Percentiles rank a stretch among this genome's conserved stretches.
Evolutionary conservation across 2,797 vertebrate genomes (phyloP).

Genomic region (Coluber constrictor): DNA sequence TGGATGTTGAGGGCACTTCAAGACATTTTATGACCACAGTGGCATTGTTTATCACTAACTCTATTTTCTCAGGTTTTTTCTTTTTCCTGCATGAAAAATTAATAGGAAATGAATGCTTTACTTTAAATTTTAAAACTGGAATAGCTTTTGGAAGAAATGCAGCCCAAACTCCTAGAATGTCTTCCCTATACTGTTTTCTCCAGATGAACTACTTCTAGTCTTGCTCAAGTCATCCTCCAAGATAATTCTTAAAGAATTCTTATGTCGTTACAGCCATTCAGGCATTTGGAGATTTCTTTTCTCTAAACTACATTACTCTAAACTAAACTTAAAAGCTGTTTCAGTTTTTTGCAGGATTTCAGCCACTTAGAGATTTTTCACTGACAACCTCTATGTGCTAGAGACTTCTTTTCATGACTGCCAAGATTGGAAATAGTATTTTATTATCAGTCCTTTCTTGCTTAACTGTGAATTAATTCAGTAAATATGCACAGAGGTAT

Average conservation of each 20-base stretch:
- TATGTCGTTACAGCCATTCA: neutral
- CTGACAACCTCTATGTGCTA: neutral
- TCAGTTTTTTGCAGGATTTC: neutral
- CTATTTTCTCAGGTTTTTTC: neutral
- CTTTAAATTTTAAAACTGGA: neutral
- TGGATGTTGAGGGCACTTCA: neutral
- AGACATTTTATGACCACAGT: neutral
- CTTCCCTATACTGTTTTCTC: neutral
- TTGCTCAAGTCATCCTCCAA: neutral
- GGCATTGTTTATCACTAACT: neutral
- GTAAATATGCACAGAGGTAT: neutral
- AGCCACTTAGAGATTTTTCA: neutral
- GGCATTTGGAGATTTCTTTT: too few species aligned
- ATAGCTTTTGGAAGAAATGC: neutral
- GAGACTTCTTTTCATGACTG: neutral
- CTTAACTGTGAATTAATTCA: neutral
- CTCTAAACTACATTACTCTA: neutral
- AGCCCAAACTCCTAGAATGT: neutral
- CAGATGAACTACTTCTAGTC: neutral
- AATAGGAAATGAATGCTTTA: neutral
- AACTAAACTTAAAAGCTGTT: neutral
- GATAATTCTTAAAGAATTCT: neutral
- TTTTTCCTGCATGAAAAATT: neutral
- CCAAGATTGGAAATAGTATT: neutral
- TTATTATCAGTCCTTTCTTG: neutral